These are phyloP conservation scores for Spilarctia lutea DNA, from an alignment of 2,888 invertebrate species.

Conservation along the genomic window DNA sequence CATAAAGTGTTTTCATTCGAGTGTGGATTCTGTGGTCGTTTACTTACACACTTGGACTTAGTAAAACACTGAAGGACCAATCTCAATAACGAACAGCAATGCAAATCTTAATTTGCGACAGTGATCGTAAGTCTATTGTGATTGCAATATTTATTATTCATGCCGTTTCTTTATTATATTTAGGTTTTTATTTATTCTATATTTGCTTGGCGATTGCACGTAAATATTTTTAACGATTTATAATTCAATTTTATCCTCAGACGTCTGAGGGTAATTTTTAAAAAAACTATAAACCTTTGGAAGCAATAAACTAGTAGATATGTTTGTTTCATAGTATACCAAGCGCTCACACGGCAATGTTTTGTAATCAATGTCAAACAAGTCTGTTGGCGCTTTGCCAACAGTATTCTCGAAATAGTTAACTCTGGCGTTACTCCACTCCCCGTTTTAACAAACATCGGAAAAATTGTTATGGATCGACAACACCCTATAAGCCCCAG, in stretches of 20 bases:
- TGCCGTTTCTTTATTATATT: conserved; percentile 20
- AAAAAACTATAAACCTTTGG: neutral
- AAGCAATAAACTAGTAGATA: neutral
- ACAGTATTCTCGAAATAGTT: conserved; percentile 74
- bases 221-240: conserved; percentile 1
- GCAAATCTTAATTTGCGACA: conserved; percentile 13
- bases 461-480: conserved; percentile 68
- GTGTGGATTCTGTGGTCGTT: neutral
- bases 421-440: conserved; percentile 54
- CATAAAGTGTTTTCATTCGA: neutral
- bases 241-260: neutral
- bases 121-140: conserved; percentile 35
- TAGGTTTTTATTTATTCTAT: neutral
- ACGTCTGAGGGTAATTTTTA: neutral
- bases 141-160: conserved; percentile 11
- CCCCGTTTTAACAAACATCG: conserved; percentile 42
- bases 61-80: neutral
- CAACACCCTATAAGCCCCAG: conserved; percentile 73
- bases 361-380: conserved; percentile 71
- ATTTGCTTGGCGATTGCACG: neutral
- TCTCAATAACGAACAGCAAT: conserved; percentile 17
- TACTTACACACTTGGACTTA: no score
- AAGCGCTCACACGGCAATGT: conserved; percentile 43
- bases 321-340: neutral
- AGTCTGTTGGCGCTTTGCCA: conserved; percentile 72